These are phyloP conservation scores for Chelonus insularis DNA, from an alignment of 1,140 invertebrate genomes.

Conservation along the genomic window DNA sequence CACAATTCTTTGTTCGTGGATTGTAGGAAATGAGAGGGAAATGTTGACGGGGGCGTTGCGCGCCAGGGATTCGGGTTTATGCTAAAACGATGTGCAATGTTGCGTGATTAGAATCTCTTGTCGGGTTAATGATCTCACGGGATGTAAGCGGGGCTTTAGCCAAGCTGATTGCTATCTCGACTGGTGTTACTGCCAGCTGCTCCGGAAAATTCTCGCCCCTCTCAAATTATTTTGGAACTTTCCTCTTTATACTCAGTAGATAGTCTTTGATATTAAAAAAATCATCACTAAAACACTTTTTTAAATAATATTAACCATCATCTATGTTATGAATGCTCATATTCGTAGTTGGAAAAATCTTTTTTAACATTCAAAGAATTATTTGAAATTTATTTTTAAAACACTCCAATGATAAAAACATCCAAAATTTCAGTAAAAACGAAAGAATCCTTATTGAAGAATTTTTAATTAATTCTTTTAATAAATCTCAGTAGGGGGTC, in stretches of 20 bases:
- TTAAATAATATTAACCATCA: too few species aligned
- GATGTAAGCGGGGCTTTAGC: constrained; percentile 20
- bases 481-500: too few species aligned
- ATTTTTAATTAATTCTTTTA: too few species aligned
- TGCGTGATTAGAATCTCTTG: constrained; percentile 31
- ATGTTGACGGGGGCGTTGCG: constrained; percentile 17
- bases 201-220: constrained; percentile 2
- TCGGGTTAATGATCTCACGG: constrained; percentile 30
- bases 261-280: not conserved
- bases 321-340: too few species aligned
- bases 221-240: constrained; percentile 1
- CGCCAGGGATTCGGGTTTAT: constrained; percentile 18
- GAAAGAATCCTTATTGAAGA: too few species aligned
- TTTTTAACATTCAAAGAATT: too few species aligned
- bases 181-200: constrained; percentile 12
- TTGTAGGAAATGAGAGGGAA: constrained; percentile 20
- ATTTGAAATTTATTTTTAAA: too few species aligned
- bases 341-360: too few species aligned
- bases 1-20: not conserved
- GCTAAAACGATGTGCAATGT: constrained; percentile 31
- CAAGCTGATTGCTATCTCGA: constrained; percentile 17
- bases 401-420: too few species aligned
- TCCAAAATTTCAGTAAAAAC: too few species aligned
- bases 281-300: too few species aligned
- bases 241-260: too few species aligned